Evolutionary conservation across 2,113 vertebrate species (phyloP).

Genomic region (Puma concolor): DNA sequence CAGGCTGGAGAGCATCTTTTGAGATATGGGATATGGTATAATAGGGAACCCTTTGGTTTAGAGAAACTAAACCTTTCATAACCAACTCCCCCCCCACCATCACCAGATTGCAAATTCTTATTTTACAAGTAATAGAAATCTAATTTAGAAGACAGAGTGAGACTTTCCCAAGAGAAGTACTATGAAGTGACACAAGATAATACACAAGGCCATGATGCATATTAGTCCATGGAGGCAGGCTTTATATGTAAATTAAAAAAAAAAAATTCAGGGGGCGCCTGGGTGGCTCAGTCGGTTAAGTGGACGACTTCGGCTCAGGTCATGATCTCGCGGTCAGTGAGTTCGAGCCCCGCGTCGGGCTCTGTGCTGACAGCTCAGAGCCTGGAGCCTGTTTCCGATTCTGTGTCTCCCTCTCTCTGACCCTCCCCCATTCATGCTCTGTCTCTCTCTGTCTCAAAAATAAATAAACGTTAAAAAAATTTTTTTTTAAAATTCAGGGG

Average conservation of each 20-base stretch:
- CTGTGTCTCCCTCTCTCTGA: too few relatives aligned
- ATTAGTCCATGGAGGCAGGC: not conserved
- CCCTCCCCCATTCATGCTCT: too few relatives aligned
- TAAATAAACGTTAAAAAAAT: not conserved
- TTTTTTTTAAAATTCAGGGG: not conserved
- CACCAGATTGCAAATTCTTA: not conserved
- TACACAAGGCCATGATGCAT: not conserved
- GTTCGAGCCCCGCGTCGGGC: too few relatives aligned
- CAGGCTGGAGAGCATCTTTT: not conserved
- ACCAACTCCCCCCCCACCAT: not conserved
- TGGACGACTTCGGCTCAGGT: too few relatives aligned
- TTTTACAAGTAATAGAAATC: not conserved
- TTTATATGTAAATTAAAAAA: not conserved
- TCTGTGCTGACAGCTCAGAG: too few relatives aligned
- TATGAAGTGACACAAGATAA: not conserved
- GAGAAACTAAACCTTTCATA: not conserved
- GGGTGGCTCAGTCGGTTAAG: too few relatives aligned
- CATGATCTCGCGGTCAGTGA: too few relatives aligned
- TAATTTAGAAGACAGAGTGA: not conserved
- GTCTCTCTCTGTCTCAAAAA: too few relatives aligned
- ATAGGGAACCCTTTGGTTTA: not conserved
- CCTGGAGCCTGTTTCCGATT: too few relatives aligned
- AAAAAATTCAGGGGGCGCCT: too few relatives aligned
- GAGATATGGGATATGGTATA: not conserved
- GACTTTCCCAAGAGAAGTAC: not conserved